Percentiles rank a stretch among this genome's conserved stretches.
phyloP scores from a whole-genome alignment of 2,888 invertebrate species.

The Terebella lapidaria region DNA sequence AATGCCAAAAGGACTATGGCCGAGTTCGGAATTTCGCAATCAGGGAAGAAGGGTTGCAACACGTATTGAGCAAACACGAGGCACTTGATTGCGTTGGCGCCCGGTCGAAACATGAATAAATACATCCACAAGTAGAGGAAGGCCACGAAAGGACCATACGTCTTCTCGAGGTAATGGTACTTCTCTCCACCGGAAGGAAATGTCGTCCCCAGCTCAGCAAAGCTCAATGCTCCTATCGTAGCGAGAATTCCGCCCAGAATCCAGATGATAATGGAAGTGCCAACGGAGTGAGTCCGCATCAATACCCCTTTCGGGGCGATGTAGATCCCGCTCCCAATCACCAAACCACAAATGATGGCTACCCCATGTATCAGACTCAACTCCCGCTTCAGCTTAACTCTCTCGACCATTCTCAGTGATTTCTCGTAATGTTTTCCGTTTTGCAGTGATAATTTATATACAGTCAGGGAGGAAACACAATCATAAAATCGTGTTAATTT shows the following conservation, averaged over 20 bases:
- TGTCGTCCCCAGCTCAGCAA: slow-evolving; percentile 81
- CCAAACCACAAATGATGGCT: slow-evolving; percentile 15
- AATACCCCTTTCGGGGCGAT: slow-evolving; percentile 17
- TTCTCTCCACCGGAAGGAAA: slow-evolving; percentile 63
- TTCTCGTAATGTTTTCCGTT: too few relatives aligned
- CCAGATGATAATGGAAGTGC: slow-evolving; percentile 80
- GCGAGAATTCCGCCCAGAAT: slow-evolving; percentile 72
- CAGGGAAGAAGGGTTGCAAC: slow-evolving; percentile 39
- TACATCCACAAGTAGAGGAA: slow-evolving; percentile 50
- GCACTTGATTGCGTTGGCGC: slow-evolving; percentile 42
- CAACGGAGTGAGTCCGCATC: slow-evolving; percentile 63
- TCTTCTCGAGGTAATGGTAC: slow-evolving; percentile 56
- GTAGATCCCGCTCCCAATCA: slow-evolving; percentile 23
- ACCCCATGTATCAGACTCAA: slow-evolving; percentile 17
- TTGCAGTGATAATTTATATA: too few relatives aligned
- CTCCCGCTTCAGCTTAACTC: slow-evolving; percentile 12
- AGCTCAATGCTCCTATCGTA: slow-evolving; percentile 78
- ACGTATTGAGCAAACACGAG: slow-evolving; percentile 48
- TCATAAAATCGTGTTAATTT: too few relatives aligned
- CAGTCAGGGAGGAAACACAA: too few relatives aligned
- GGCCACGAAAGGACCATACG: slow-evolving; percentile 46
- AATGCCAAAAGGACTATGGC: slow-evolving; percentile 35
- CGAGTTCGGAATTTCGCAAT: slow-evolving; percentile 33
- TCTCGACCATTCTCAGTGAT: not conserved
- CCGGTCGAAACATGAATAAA: slow-evolving; percentile 43